These are phyloP conservation scores for Caenorhabditis imperialis DNA, from an alignment of 2,888 invertebrate genomes.

Conservation along the genomic window DNA sequence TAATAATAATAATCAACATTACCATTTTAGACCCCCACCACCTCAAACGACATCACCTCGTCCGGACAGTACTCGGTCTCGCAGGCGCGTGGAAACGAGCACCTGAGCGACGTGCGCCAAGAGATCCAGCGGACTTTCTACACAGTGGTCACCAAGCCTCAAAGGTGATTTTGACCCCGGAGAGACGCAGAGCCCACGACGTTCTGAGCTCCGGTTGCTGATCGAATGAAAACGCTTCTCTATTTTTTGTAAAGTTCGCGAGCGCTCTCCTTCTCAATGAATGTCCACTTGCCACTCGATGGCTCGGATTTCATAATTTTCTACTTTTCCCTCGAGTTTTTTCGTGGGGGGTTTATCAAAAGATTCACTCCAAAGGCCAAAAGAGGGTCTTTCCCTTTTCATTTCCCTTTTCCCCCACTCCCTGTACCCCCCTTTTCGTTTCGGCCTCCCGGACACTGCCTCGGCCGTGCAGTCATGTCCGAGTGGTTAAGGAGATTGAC, in stretches of 20 bases:
- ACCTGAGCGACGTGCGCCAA: constrained; percentile 14
- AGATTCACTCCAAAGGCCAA: too few species aligned
- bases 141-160: constrained; percentile 39
- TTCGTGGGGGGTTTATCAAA: constrained; percentile 6
- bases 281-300: too few species aligned
- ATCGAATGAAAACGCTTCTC: not conserved
- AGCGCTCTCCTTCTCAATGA: too few species aligned
- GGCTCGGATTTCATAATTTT: not conserved
- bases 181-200: too few species aligned
- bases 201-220: not conserved
- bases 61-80: constrained; percentile 42
- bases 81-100: constrained; percentile 36
- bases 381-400: not conserved
- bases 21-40: not conserved
- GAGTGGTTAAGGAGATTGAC: constrained; percentile 74
- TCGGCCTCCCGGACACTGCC: not conserved
- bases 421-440: not conserved
- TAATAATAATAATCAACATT: not conserved
- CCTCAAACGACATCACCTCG: constrained; percentile 6
- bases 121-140: constrained; percentile 42
- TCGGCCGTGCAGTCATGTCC: constrained; percentile 63
- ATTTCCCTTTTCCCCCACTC: not conserved
- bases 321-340: not conserved
- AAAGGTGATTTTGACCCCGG: constrained; percentile 22
- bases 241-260: constrained; percentile 28